A percentile compares a stretch with the other conserved stretches of the same genome.
Conservation (phyloP, 1,140 invertebrate species). For the Wiebesia pumilae region DNA sequence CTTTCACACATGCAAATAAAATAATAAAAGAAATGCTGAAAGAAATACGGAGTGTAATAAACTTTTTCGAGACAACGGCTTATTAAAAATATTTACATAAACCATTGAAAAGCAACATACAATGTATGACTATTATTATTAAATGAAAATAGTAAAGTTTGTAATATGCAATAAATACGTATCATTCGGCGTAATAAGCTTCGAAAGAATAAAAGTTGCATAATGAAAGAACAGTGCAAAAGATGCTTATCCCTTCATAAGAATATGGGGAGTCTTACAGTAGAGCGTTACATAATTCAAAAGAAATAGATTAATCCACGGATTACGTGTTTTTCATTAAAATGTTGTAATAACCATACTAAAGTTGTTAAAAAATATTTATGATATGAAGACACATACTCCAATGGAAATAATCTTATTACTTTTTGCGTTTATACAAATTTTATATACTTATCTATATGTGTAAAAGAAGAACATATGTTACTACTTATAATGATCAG, state of each 20-base stretch:
- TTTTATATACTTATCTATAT: background rate
- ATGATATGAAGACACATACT: background rate
- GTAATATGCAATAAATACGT: slow-evolving; percentile 42
- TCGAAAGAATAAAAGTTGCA: background rate
- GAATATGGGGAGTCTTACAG: no score
- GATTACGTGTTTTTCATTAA: slow-evolving; percentile 22
- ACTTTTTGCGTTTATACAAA: background rate
- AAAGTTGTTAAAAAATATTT: background rate
- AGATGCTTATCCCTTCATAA: slow-evolving; percentile 12
- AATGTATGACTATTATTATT: background rate
- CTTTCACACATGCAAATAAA: no score
- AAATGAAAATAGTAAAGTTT: slow-evolving; percentile 30
- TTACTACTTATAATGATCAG: background rate
- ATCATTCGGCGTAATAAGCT: slow-evolving; percentile 42
- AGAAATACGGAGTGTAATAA: no score
- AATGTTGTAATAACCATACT: background rate
- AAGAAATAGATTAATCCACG: slow-evolving; percentile 24
- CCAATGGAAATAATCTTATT: background rate
- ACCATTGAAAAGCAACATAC: background rate
- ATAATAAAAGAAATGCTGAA: no score
- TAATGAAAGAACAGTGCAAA: slow-evolving; percentile 35
- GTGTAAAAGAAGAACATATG: background rate
- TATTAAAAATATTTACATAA: no score
- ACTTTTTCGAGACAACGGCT: no score
- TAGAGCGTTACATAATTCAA: background rate